Evolutionary conservation across 1,140 invertebrate species (phyloP).

Genomic region (Lutraria rhynchaena): DNA sequence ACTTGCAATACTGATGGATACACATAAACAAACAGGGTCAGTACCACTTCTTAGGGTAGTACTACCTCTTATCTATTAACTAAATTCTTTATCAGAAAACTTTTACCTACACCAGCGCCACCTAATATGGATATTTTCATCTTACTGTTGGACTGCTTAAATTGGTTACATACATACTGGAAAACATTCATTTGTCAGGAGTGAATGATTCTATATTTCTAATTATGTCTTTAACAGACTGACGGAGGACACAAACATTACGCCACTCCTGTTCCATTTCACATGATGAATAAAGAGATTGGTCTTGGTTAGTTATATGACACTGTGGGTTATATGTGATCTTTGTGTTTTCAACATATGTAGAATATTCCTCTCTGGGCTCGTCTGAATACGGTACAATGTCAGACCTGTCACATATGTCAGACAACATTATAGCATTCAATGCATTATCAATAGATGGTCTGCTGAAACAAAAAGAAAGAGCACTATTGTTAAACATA

Average conservation of each 20-base stretch:
- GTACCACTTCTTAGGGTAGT: background rate
- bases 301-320: background rate
- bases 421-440: background rate
- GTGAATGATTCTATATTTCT: background rate
- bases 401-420: background rate
- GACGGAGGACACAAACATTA: background rate
- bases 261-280: background rate
- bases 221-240: background rate
- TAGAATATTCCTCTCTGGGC: too few relatives aligned
- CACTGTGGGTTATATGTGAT: too few relatives aligned
- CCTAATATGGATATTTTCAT: constrained; percentile 19
- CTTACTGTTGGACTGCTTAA: background rate
- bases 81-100: background rate
- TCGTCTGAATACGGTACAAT: background rate
- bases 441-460: background rate
- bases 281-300: background rate
- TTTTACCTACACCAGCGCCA: constrained; percentile 41
- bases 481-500: background rate
- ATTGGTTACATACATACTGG: background rate
- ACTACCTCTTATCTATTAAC: background rate
- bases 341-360: too few relatives aligned
- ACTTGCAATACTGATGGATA: constrained; percentile 30
- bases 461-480: background rate
- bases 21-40: constrained; percentile 22
- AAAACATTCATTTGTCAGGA: background rate